phyloP scores from a whole-genome alignment of 2,888 invertebrate genomes.

The Notodonta dromedarius region DNA sequence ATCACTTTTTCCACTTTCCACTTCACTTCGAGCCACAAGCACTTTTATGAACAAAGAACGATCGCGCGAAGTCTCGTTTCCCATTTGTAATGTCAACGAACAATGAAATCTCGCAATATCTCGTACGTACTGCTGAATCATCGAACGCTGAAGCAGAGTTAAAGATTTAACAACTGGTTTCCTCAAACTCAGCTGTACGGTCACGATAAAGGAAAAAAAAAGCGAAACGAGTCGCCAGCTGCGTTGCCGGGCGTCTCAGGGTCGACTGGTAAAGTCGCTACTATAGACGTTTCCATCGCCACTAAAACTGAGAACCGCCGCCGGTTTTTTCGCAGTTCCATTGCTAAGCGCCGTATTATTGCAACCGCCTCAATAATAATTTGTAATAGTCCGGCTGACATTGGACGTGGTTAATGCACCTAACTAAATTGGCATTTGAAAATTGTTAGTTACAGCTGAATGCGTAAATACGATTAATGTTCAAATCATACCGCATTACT shows the following conservation, averaged over 20 bases:
- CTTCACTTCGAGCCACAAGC: constrained; percentile 42
- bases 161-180: constrained; percentile 38
- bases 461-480: constrained; percentile 20
- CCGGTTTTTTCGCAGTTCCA: constrained; percentile 69
- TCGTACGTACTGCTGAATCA: constrained; percentile 40
- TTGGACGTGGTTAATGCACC: constrained; percentile 51
- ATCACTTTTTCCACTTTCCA: constrained; percentile 64
- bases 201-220: constrained; percentile 52
- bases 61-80: constrained; percentile 24
- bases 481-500: constrained; percentile 16
- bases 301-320: constrained; percentile 51
- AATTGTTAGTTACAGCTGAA: constrained; percentile 32
- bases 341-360: constrained; percentile 57
- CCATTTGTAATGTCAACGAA: constrained; percentile 34
- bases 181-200: constrained; percentile 45
- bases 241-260: constrained; percentile 69
- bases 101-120: constrained; percentile 25
- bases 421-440: constrained; percentile 40
- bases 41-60: constrained; percentile 37
- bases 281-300: constrained; percentile 56
- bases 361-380: constrained; percentile 50
- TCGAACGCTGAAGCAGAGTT: constrained; percentile 34
- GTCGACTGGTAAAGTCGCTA: constrained; percentile 66
- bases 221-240: constrained; percentile 62
- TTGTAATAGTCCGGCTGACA: constrained; percentile 52